Evolutionary conservation across 2,113 vertebrate species (phyloP).

Genomic region (Pelmatolapia mariae): DNA sequence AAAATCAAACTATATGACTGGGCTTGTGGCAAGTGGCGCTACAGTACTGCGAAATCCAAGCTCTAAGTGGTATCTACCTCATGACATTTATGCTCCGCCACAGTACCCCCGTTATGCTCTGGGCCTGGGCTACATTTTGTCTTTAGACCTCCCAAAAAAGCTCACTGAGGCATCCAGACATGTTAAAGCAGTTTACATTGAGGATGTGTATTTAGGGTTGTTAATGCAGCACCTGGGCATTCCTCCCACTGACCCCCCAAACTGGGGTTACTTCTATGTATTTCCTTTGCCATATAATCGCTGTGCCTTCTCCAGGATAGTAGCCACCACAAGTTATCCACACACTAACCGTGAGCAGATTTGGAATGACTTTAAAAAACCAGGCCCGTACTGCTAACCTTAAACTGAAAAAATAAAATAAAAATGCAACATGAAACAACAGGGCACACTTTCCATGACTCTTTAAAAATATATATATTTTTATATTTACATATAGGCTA

Average conservation of each 20-base stretch:
- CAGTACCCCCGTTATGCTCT: constrained; percentile 61
- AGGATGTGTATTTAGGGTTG: constrained; percentile 67
- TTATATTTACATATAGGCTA: not conserved
- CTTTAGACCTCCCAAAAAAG: constrained; percentile 42
- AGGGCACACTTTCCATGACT: not conserved
- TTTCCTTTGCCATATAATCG: constrained; percentile 10
- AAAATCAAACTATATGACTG: constrained; percentile 25
- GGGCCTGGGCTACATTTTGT: constrained; percentile 73
- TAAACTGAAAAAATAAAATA: not conserved
- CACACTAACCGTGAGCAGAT: not conserved
- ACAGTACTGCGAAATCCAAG: not conserved
- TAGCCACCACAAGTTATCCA: not conserved
- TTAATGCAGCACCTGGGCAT: constrained; percentile 63
- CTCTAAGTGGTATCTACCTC: constrained; percentile 71
- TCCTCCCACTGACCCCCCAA: not conserved
- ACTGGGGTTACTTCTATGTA: not conserved
- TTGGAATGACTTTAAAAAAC: constrained; percentile 52
- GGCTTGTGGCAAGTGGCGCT: not conserved
- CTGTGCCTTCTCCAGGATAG: constrained; percentile 44
- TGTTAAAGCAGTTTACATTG: constrained; percentile 66
- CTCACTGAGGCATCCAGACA: constrained; percentile 50
- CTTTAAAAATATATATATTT: not conserved
- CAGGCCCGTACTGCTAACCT: constrained; percentile 36
- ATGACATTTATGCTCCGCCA: not conserved
- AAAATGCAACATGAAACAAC: not conserved